Evolutionary conservation across 2,797 vertebrate genomes (phyloP), one percentile per base, ranked within the genome.

Genomic region (Numenius phaeopus): DNA sequence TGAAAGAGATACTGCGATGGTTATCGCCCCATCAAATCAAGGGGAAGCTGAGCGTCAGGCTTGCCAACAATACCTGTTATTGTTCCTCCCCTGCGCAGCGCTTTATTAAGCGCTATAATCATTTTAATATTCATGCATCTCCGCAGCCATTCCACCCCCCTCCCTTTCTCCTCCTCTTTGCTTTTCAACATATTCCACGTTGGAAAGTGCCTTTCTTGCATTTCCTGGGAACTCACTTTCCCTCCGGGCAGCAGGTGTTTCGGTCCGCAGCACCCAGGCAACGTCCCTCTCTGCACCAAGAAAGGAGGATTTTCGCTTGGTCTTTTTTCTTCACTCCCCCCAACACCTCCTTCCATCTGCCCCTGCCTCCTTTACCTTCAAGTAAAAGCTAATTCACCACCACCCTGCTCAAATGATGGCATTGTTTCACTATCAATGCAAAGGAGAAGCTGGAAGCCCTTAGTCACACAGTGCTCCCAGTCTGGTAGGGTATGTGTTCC

Each of bases 1-100:
- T 97, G 92, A 96, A 96, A 97, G 94, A 98, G 96, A 98, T 97
- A 97, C 91, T 94, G 96, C 14, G 97, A 96, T 98, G 95, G 44
- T 97, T 97, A 98, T 97, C 97, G 6, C 84, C 91, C 65, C 95
- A 92, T 95, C 73, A 97, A 97, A 97, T 95, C 92, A 89, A 96
- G 94, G 91, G 92, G 83, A 88, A 88, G 69, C 82, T 87, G 89
- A 82, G 83, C 54, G 26, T 86, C 79, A 46, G 79, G 86, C 94
- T 79, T 47, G 89, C 96, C 83, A 94, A 96, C 92, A 94, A 85
- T 95, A 76, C 81, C 61, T 80, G 89, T 97, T 97, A 96, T 97
- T 96, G 93, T 97, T 97, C 85, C 94, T 91, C 86, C 89, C 62
- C 93, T 94, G 39, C 58, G 39, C 65, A 34, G 72, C 9, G 3